A percentile compares a stretch with the other conserved stretches of the same genome.
These are phyloP conservation scores for Ischnura elegans DNA, from an alignment of 2,888 invertebrate genomes.

Conservation along the genomic window DNA sequence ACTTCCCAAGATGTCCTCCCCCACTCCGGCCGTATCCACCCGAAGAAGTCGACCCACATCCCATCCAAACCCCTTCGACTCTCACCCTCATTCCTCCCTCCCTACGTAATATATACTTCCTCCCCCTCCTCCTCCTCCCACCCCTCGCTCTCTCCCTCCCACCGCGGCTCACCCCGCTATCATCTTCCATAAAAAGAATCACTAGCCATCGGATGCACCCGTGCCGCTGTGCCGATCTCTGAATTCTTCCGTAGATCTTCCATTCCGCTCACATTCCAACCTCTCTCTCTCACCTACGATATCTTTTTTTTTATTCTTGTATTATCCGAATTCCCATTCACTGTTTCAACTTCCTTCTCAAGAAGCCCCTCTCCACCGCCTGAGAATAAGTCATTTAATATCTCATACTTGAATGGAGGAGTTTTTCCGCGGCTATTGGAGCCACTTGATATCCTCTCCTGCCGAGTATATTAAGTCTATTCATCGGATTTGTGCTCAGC, in stretches of 20 bases:
- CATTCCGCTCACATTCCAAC: not conserved
- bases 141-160: not conserved
- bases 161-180: not conserved
- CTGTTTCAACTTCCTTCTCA: not conserved
- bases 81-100: not conserved
- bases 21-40: not conserved
- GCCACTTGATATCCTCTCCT: not conserved
- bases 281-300: too few species aligned
- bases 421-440: not conserved
- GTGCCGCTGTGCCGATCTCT: not conserved
- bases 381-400: not conserved
- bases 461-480: not conserved
- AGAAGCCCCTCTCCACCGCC: not conserved
- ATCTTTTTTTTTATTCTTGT: not conserved
- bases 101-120: not conserved
- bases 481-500: not conserved
- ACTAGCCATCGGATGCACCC: slow-evolving; percentile 15
- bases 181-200: slow-evolving; percentile 31
- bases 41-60: not conserved
- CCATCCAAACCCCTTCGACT: not conserved
- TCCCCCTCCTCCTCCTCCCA: not conserved
- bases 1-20: not conserved
- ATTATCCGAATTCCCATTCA: not conserved
- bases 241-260: not conserved
- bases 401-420: not conserved